phyloP scores from a whole-genome alignment of 2,888 invertebrate species.

The Camptogramma bilineatum region DNA sequence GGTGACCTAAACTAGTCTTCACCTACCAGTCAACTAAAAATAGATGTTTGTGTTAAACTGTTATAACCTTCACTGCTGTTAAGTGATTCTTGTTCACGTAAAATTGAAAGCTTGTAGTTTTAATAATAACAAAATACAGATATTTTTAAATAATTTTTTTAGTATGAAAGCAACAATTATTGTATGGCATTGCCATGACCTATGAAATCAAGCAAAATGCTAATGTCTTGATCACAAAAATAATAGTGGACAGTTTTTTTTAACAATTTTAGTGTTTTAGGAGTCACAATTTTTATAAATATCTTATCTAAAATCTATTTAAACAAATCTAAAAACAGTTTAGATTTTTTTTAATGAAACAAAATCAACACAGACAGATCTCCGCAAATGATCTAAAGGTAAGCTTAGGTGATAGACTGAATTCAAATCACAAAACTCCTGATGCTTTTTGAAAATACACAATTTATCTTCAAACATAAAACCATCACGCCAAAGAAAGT shows the following conservation, averaged over 20 bases:
- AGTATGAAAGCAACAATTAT: too few species aligned
- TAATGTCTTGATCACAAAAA: too few species aligned
- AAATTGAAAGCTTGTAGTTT: neutral
- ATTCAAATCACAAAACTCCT: neutral
- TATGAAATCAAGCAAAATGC: too few species aligned
- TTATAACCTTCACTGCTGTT: constrained; percentile 12
- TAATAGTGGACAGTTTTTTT: too few species aligned
- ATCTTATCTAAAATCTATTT: too few species aligned
- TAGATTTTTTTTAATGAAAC: too few species aligned
- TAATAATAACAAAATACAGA: neutral
- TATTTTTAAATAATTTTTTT: neutral
- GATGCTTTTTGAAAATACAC: neutral
- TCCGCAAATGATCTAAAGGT: too few species aligned
- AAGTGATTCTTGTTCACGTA: neutral
- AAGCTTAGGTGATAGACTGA: neutral
- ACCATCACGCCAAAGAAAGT: constrained; percentile 13
- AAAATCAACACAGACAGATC: too few species aligned
- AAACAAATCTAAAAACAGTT: too few species aligned
- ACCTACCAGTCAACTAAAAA: constrained; percentile 35
- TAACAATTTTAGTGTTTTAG: too few species aligned
- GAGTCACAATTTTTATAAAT: too few species aligned
- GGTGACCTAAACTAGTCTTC: constrained; percentile 55
- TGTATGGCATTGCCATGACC: too few species aligned
- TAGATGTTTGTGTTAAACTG: constrained; percentile 18
- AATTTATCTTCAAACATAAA: constrained; percentile 8